Evolutionary conservation across 2,113 vertebrate species (phyloP), one percentile per base, ranked within the genome.

Genomic region (Platichthys flesus): DNA sequence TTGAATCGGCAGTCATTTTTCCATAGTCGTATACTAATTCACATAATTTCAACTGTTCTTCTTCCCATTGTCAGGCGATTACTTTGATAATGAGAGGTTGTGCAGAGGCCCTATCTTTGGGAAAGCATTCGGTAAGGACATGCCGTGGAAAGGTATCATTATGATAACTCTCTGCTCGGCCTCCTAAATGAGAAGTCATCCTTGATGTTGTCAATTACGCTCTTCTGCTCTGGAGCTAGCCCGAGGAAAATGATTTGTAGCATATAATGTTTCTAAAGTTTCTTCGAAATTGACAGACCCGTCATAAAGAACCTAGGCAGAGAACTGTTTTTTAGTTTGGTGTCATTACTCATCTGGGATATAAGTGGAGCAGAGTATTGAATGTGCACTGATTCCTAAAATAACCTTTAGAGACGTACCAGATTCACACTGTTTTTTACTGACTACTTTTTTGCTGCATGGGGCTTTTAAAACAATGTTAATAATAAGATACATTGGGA

Each of bases 21-120:
- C 80, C 67, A 84, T 87, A 90, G 87, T 76, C 81, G 58, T 85
- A 13, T 67, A 69, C 88, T 91, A 89, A 91, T 90, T 91, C 72
- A 57, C 9, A 18, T 80, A 59, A 80, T 91, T 88, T 92, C 71
- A 64, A 78, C 68, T 78, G 71, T 80, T 86, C 82, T 66, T 68
- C 31, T 66, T 68, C 31, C 67, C 49, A 67, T 87, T 82, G 81
- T 85, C 71, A 82, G 72, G 31, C 52, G 68, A 88, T 92, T 76
- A 81, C 85, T 89, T 81, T 86, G 85, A 89, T 87, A 90, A 91
- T 87, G 82, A 89, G 79, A 66, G 68, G 78, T 76, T 85, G 74
- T 82, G 77, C 76, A 9, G 81, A 61, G 31, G 76, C 76, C 88
- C 85, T 87, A 81, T 87, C 81, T 83, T 82, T 82, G 64, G 71